Evolutionary conservation across 2,113 vertebrate species (phyloP).

Genomic region (Heterotis niloticus): DNA sequence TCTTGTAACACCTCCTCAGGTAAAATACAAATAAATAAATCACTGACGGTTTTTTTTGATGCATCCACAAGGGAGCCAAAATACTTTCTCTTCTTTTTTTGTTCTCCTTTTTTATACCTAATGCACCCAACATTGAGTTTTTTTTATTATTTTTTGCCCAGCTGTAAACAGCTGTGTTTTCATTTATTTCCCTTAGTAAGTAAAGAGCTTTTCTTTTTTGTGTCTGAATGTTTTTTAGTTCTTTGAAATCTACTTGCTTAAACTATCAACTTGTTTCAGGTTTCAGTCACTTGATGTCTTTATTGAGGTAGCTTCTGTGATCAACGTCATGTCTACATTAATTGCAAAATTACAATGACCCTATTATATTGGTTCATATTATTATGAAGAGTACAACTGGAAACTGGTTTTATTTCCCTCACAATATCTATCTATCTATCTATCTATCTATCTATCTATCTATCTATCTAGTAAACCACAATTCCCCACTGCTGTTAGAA

Average conservation of each 20-base stretch:
- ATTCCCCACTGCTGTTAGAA: too few relatives aligned
- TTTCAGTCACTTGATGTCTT: constrained; percentile 7
- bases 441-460: too few relatives aligned
- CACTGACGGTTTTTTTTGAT: constrained; percentile 81
- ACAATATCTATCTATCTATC: too few relatives aligned
- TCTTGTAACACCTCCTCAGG: constrained; percentile 96
- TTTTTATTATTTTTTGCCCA: constrained; percentile 42
- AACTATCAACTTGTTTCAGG: constrained; percentile 7
- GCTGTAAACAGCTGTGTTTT: constrained; percentile 39
- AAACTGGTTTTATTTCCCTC: too few relatives aligned
- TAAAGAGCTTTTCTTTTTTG: constrained; percentile 35
- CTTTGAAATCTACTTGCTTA: constrained; percentile 18
- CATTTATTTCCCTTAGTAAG: constrained; percentile 44
- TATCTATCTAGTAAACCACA: too few relatives aligned
- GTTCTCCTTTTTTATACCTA: constrained; percentile 32
- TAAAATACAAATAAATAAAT: constrained; percentile 66
- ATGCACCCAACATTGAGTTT: constrained; percentile 46
- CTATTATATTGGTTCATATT: too few relatives aligned
- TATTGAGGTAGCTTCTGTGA: background rate
- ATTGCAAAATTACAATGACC: too few relatives aligned
- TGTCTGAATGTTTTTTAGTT: constrained; percentile 26
- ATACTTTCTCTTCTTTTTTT: constrained; percentile 63
- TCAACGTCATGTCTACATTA: background rate
- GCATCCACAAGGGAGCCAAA: constrained; percentile 76
- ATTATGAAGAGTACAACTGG: too few relatives aligned